Evolutionary conservation across 2,797 vertebrate genomes (phyloP).

Genomic region (Brachyrhaphis roseni): DNA sequence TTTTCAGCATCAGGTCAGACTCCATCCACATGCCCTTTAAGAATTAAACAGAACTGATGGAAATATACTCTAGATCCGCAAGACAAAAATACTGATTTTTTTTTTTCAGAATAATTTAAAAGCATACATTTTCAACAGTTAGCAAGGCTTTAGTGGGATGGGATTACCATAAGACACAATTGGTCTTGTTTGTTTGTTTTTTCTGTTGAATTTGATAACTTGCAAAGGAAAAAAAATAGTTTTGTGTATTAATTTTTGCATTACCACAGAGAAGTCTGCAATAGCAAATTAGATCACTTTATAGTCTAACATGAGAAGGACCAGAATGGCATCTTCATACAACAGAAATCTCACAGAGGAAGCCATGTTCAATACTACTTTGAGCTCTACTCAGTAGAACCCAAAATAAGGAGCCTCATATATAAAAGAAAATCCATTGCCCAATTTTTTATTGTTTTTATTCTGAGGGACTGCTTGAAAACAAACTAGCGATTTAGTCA

Average conservation of each 20-base stretch:
- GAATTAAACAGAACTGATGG: neutral
- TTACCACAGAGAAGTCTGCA: neutral
- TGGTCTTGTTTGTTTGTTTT: neutral
- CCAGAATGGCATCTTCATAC: too few species aligned
- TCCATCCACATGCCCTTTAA: neutral
- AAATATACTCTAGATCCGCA: neutral
- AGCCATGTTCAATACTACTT: too few species aligned
- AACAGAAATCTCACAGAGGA: too few species aligned
- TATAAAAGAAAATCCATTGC: neutral
- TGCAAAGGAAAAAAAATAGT: neutral
- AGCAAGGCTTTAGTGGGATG: too few species aligned
- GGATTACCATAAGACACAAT: neutral
- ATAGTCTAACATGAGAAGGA: too few species aligned
- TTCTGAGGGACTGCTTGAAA: neutral
- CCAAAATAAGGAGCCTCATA: neutral
- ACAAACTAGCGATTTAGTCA: too few species aligned
- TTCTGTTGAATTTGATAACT: neutral
- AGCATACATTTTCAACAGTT: too few species aligned
- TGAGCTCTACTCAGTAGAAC: neutral
- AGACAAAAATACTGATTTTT: neutral
- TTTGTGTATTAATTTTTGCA: neutral
- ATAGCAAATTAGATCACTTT: neutral
- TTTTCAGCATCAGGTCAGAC: neutral
- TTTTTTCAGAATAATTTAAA: neutral
- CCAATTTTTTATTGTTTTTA: neutral